A percentile compares a stretch with the other conserved stretches of the same genome.
Conservation (phyloP, 2,113 vertebrate genomes). For the Spermophilus dauricus region DNA sequence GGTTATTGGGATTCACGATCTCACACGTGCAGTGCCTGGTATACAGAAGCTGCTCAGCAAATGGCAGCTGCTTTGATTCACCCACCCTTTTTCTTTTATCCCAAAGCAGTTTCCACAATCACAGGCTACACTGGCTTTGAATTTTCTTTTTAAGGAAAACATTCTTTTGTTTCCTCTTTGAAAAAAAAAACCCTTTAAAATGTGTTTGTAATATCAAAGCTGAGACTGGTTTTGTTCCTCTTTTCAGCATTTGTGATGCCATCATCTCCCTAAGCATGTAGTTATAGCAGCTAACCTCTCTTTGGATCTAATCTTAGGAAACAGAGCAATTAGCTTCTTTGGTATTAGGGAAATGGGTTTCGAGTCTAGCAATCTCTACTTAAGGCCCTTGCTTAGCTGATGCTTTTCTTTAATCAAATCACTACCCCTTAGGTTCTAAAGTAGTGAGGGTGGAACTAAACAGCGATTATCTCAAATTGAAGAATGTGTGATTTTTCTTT, state of each 20-base stretch:
- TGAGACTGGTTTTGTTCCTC: slow-evolving; percentile 49
- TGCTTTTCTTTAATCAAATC: slow-evolving; percentile 58
- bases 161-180: slow-evolving; percentile 28
- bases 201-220: slow-evolving; percentile 25
- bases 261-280: slow-evolving; percentile 5
- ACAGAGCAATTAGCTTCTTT: slow-evolving; percentile 61
- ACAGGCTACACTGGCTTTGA: neutral
- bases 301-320: slow-evolving; percentile 21
- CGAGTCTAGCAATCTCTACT: slow-evolving; percentile 54
- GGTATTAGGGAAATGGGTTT: slow-evolving; percentile 67
- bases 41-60: neutral
- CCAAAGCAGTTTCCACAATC: neutral
- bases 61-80: neutral
- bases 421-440: neutral
- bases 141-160: slow-evolving; percentile 56
- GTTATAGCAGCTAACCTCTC: slow-evolving; percentile 35
- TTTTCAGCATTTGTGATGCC: slow-evolving; percentile 46
- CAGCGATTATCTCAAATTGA: neutral
- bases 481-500: slow-evolving; percentile 30
- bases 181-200: neutral
- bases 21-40: neutral
- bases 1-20: neutral
- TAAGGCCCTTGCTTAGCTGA: slow-evolving; percentile 42
- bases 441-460: neutral
- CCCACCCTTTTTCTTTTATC: neutral